A percentile compares a stretch with the other conserved stretches of the same genome.
Conservation (phyloP, 2,888 invertebrate species). For the Cryptosula pallasiana region DNA sequence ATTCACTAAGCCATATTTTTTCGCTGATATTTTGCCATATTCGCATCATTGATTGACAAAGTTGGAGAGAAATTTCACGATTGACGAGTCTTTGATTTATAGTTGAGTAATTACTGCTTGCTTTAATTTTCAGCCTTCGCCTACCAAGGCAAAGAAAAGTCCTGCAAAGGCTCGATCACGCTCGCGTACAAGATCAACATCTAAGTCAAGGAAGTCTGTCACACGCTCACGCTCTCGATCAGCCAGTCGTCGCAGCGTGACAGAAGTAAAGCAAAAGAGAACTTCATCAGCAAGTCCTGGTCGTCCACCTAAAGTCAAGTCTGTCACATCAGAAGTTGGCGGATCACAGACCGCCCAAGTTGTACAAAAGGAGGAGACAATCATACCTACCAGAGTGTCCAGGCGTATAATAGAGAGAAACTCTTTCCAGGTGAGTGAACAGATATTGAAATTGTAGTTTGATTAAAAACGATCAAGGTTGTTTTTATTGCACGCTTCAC, state of each 20-base stretch:
- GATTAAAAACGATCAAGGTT: too few species aligned
- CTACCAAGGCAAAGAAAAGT: conserved; percentile 1
- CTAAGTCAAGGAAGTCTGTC: too few species aligned
- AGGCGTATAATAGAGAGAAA: not conserved
- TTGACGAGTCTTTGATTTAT: too few species aligned
- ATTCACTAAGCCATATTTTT: too few species aligned
- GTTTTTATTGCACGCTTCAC: too few species aligned
- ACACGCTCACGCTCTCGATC: conserved; percentile 18
- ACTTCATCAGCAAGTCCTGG: not conserved
- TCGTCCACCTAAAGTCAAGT: not conserved
- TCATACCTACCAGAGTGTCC: not conserved
- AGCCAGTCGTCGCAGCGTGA: not conserved
- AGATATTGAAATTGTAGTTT: too few species aligned
- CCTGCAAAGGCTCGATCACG: not conserved
- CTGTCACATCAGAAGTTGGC: not conserved
- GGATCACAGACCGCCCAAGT: not conserved
- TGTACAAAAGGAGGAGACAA: not conserved
- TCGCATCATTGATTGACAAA: too few species aligned
- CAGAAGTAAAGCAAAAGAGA: not conserved
- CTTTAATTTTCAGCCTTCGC: conserved; percentile 4
- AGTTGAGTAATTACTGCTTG: too few species aligned
- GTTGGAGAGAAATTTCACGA: too few species aligned
- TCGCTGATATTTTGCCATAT: too few species aligned
- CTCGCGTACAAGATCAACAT: not conserved
- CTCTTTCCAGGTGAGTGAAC: not conserved